Conservation (phyloP, 2,797 vertebrate genomes). For the Parauchenoglanis punctatus region DNA sequence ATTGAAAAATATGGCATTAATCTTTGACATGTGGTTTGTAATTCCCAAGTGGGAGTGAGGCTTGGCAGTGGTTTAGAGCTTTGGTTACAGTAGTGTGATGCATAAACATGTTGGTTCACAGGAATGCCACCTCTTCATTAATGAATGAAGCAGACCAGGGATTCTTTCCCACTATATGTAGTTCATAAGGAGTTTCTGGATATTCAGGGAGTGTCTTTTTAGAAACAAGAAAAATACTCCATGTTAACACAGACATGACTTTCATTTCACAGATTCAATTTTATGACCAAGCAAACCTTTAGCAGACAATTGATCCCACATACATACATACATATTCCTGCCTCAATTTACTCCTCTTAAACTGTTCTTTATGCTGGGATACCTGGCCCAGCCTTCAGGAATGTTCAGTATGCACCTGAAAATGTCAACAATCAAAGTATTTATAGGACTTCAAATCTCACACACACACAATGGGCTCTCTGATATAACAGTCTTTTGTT, state of each 20-base stretch:
- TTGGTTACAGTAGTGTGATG: conserved; percentile 43
- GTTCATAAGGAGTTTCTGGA: neutral
- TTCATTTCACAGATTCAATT: neutral
- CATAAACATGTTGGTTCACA: conserved; percentile 51
- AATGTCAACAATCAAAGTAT: conserved; percentile 76
- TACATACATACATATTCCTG: conserved; percentile 7
- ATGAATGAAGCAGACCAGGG: neutral
- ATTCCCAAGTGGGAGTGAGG: conserved; percentile 40
- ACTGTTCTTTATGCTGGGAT: conserved; percentile 62
- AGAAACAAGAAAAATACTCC: neutral
- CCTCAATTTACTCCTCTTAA: conserved; percentile 42
- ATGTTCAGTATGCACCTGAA: conserved; percentile 76
- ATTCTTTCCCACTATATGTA: neutral
- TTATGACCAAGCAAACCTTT: neutral
- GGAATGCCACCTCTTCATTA: conserved; percentile 21
- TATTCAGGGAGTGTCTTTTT: neutral
- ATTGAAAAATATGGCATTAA: conserved; percentile 54
- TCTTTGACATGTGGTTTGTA: conserved; percentile 41
- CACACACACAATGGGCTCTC: conserved; percentile 51
- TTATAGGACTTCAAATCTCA: conserved; percentile 71
- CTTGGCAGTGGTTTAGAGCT: conserved; percentile 33
- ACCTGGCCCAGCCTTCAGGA: conserved; percentile 66
- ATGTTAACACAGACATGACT: conserved; percentile 11
- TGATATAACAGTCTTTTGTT: conserved; percentile 73
- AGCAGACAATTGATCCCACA: neutral